Evolutionary conservation across 2,113 vertebrate species (phyloP).

Genomic region (Sturnira hondurensis): DNA sequence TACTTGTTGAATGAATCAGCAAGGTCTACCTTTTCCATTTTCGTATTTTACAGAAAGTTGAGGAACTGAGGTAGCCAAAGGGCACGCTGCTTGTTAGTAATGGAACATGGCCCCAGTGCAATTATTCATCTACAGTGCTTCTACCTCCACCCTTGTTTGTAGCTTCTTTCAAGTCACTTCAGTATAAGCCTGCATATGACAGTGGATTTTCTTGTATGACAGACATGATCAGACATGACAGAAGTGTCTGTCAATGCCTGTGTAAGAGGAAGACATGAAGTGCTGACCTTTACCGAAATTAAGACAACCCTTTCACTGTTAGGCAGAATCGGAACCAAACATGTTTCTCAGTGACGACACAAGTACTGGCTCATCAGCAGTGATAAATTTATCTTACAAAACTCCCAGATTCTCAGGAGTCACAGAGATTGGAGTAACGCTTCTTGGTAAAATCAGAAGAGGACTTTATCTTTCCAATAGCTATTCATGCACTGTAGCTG

Average conservation of each 20-base stretch:
- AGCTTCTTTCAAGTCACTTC: conserved; percentile 34
- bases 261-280: conserved; percentile 12
- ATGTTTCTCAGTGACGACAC: not conserved
- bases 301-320: not conserved
- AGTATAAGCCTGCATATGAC: not conserved
- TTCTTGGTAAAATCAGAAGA: conserved; percentile 9
- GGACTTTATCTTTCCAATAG: not conserved
- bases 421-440: not conserved
- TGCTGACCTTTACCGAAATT: conserved; percentile 37
- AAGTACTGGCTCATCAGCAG: not conserved
- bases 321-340: not conserved
- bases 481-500: not conserved
- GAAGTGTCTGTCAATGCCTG: not conserved
- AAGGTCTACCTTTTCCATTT: not conserved
- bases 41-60: conserved; percentile 1
- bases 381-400: conserved; percentile 1
- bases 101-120: not conserved
- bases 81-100: not conserved
- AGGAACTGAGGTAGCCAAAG: not conserved
- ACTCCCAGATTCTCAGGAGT: not conserved
- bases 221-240: not conserved
- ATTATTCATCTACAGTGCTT: not conserved
- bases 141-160: not conserved
- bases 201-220: conserved; percentile 10
- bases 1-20: not conserved